Evolutionary conservation across 1,140 invertebrate genomes (phyloP).

Genomic region (Zaprionus lachaisei): DNA sequence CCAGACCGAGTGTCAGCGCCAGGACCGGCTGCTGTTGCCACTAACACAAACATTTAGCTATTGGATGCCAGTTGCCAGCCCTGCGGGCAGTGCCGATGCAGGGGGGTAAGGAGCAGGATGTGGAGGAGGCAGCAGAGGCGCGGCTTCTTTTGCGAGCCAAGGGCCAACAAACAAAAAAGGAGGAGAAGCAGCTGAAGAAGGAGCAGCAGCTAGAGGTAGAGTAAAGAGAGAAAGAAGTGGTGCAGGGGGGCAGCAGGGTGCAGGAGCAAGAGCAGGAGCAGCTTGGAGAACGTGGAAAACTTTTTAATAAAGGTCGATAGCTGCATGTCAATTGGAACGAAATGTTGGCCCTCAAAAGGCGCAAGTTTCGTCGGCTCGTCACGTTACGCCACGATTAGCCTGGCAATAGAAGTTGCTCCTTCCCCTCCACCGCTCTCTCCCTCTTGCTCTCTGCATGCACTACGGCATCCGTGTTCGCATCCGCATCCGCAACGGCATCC

Average conservation of each 20-base stretch:
- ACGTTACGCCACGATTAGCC: constrained; percentile 68
- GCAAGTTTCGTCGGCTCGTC: constrained; percentile 44
- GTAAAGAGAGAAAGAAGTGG: background rate
- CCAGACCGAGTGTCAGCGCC: constrained; percentile 5
- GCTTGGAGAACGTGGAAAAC: constrained; percentile 58
- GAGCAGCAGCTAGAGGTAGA: background rate
- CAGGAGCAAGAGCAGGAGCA: background rate
- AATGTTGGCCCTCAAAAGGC: constrained; percentile 38
- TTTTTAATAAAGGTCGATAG: constrained; percentile 83
- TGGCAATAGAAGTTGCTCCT: constrained; percentile 68
- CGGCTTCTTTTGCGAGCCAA: constrained; percentile 50
- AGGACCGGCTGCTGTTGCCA: constrained; percentile 39
- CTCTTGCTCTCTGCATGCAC: constrained; percentile 45
- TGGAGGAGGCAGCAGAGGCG: constrained; percentile 20
- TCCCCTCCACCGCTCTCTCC: background rate
- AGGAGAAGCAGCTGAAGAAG: background rate
- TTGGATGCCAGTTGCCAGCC: constrained; percentile 60
- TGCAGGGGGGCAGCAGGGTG: background rate
- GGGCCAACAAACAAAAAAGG: constrained; percentile 35
- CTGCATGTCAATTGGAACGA: constrained; percentile 75
- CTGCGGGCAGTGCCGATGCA: constrained; percentile 6
- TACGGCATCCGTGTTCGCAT: constrained; percentile 18
- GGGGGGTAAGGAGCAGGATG: background rate
- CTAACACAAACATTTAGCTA: constrained; percentile 81
- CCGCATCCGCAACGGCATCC: constrained; percentile 31